Base-by-base conservation (phyloP, 2,888 invertebrate genomes). In the Lomographa bimaculata region DNA sequence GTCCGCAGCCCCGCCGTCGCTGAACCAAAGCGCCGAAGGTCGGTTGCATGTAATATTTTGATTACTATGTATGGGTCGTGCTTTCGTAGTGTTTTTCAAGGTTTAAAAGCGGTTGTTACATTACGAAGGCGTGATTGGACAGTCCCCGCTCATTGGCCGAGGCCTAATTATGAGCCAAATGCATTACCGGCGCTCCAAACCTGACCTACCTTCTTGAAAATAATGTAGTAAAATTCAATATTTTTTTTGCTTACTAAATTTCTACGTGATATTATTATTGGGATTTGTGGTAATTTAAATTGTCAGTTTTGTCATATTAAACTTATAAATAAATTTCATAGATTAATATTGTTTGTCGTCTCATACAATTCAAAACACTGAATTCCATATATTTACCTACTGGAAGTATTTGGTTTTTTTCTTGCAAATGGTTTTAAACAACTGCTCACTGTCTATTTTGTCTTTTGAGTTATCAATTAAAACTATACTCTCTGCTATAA, bases 11-110 rank as follows among this genome's bases (percentile, higher is more conserved):
- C 84, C 81, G 17, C 65, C 80, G 43, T 81, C 84, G 42, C 55
- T 86, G 50, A 86, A 86, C 53, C 85, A 83, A 59, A 85, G 84
- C 57, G 79, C 80, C 46, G 86, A 84, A 85, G 89, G 89, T 89
- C 56, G 65, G 83, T 60, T 14, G 25, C 28, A 16, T 24, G 38
- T 34, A 29, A 23, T 50, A 55, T 46, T 53, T 41, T 49, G 57
- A 61, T 61, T 60, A 41, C 55, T 54, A 45, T 53, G 57, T 57
- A 55, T 46, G 49, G 57, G 50, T 57, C 50, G 35, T 52, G 57
- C 46, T 65, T 65, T 68, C 54, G 57, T 60, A 57, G 57, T 71
- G 67, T 72, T 77, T n/a, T 77, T 84, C 82, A 85, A 82, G 83
- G 83, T 79, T 83, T 74, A 66, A 64, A 58, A 57, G 61, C 66